Evolutionary conservation across 2,888 invertebrate species (phyloP).

Genomic region (Thera obeliscata): DNA sequence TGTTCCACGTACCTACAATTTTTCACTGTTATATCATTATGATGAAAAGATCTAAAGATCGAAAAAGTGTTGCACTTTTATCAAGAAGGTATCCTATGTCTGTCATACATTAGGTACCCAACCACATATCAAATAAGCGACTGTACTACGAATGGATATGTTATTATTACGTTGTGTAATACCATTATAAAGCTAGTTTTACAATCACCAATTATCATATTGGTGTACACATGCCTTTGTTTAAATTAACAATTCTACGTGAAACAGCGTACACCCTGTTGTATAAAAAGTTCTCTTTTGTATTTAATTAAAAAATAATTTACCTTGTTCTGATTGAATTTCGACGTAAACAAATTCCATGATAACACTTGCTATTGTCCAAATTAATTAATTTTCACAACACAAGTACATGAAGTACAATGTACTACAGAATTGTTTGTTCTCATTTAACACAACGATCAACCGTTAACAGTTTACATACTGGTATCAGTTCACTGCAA

Average conservation of each 20-base stretch:
- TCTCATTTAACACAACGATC: slow-evolving; percentile 48
- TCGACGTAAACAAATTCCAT: slow-evolving; percentile 61
- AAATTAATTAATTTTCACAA: slow-evolving; percentile 63
- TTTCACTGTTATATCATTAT: too few species aligned
- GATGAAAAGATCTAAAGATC: too few species aligned
- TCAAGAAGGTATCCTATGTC: background rate
- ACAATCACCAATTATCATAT: background rate
- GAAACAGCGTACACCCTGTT: background rate
- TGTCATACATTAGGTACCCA: background rate
- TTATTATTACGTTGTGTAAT: background rate
- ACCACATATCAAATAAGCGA: too few species aligned
- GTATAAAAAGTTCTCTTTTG: background rate
- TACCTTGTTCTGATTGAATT: slow-evolving; percentile 19
- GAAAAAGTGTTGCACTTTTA: too few species aligned
- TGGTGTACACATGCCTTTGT: background rate
- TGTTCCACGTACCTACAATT: too few species aligned
- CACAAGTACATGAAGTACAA: slow-evolving; percentile 61
- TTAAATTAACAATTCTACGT: slow-evolving; percentile 5
- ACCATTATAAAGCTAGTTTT: background rate
- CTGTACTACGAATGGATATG: background rate
- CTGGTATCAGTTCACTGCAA: slow-evolving; percentile 55
- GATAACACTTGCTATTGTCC: slow-evolving; percentile 61
- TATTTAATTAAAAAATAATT: slow-evolving; percentile 22
- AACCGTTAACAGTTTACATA: slow-evolving; percentile 50
- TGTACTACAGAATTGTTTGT: slow-evolving; percentile 48